Evolutionary conservation across 2,888 invertebrate genomes (phyloP).

Genomic region (Willowsia nigromaculata): DNA sequence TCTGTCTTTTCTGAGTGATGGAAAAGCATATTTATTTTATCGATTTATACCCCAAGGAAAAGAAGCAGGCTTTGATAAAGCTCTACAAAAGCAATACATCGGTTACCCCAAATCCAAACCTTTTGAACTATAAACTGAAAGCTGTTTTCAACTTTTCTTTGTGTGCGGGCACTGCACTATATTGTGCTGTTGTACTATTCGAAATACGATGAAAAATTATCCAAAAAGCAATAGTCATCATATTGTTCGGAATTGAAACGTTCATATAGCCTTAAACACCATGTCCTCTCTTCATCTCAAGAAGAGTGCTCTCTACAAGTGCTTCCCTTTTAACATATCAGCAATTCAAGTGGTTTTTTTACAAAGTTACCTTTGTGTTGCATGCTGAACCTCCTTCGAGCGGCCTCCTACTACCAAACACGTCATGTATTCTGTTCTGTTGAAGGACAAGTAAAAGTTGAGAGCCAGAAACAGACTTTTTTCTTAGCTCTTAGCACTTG

Average conservation of each 20-base stretch:
- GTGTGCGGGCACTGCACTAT: background rate
- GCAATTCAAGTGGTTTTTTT: conserved; percentile 54
- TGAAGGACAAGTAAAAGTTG: conserved; percentile 14
- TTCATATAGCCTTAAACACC: background rate
- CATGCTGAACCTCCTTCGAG: background rate
- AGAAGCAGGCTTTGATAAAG: background rate
- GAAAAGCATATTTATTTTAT: background rate
- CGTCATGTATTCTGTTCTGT: background rate
- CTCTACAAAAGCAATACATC: background rate
- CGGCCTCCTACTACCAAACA: background rate
- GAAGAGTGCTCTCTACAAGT: conserved; percentile 29
- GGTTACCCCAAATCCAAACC: background rate
- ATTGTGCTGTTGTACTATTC: background rate
- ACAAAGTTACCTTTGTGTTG: conserved; percentile 10
- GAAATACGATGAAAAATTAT: background rate
- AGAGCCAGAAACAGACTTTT: background rate
- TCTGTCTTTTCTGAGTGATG: background rate
- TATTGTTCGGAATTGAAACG: background rate
- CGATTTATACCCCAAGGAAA: background rate
- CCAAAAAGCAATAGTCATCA: background rate
- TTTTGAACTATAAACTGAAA: background rate
- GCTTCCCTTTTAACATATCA: conserved; percentile 58
- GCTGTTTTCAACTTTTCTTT: background rate
- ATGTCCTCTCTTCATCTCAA: background rate
- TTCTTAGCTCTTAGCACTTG: background rate